phyloP scores from a whole-genome alignment of 2,888 invertebrate genomes.

The Serrognathus titanus region DNA sequence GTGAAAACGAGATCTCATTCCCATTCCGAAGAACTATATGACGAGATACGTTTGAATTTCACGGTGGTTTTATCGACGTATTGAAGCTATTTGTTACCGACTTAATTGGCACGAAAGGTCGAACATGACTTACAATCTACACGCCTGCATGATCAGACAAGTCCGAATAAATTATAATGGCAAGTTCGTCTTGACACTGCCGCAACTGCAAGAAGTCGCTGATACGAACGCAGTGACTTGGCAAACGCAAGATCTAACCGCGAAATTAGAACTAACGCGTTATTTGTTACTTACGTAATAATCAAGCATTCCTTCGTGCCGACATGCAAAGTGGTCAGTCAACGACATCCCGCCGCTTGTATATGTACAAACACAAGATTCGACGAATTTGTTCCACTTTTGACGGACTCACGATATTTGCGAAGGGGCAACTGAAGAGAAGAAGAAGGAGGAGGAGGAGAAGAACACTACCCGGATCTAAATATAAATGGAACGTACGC shows the following conservation, averaged over 20 bases:
- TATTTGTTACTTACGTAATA: conserved; percentile 11
- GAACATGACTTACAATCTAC: conserved; percentile 31
- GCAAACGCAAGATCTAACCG: conserved; percentile 7
- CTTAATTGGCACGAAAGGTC: conserved; percentile 35
- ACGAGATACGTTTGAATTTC: too few species aligned
- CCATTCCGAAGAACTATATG: too few species aligned
- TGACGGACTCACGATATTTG: too few species aligned
- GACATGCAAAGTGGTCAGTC: background rate
- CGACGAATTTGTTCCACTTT: too few species aligned
- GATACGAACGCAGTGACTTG: conserved; percentile 1
- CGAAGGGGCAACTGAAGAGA: too few species aligned
- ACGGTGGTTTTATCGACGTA: too few species aligned
- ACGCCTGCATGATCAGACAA: conserved; percentile 33
- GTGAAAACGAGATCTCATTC: too few species aligned
- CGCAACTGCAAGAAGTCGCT: conserved; percentile 17
- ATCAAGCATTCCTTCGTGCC: background rate
- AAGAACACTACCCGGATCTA: too few species aligned
- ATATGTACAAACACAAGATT: too few species aligned
- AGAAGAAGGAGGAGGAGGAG: too few species aligned
- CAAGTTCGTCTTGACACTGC: conserved; percentile 26
- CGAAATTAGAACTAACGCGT: conserved; percentile 13
- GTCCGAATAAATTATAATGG: conserved; percentile 32
- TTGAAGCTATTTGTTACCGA: conserved; percentile 31
- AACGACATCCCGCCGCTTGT: too few species aligned
- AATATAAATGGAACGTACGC: too few species aligned